Evolutionary conservation across 2,113 vertebrate species (phyloP), one percentile per base, ranked within the genome.

Genomic region (Tenebrosternarchus preto): DNA sequence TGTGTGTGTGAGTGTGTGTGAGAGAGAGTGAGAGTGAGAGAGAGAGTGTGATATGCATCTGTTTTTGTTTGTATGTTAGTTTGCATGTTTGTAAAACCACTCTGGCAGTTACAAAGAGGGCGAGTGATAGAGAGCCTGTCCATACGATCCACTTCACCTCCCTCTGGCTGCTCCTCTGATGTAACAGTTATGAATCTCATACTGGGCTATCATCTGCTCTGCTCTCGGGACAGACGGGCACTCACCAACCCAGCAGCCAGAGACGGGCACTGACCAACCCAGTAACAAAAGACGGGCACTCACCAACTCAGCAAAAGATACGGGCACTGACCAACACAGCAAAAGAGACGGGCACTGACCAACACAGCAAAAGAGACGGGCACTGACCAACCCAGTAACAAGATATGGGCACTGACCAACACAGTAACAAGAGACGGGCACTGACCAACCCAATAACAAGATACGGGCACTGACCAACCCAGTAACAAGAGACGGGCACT

Each of bases 161-260:
- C 8, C 77, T 72, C 33, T 24, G 50, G 71, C 56, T 43, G 53
- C 17, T 81, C 73, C 75, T 78, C 36, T 79, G 59, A 84, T 83
- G 78, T 71, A 76, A 78, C 69, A 72, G 56, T 79, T 61, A 25
- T 75, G 57, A 27, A 57, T 22, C 19, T 73, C 83, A 27, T 83
- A 82, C 71, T 73, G 81, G 33, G 70, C 55, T 4, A 39, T 82
- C 83, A 84, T 87, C 86, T 87, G 86, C 81, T 76, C 56, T 50
- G 60, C 24, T 75, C 64, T 55, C 56, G 22, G 53, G 76, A 67
- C 76, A 53, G 27, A 61, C 63, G 20, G 60, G 39, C 70, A 20
- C 83, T 78, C 63, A 68, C 46, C 5, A 53, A 66, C 25, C 70
- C 61, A 25, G 22, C 33, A 43, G 27, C 67, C 70, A 69, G 64